Percentiles rank a stretch among this genome's conserved stretches.
Evolutionary conservation across 1,140 invertebrate species (phyloP).

Genomic region (Psilanteris sp.): DNA sequence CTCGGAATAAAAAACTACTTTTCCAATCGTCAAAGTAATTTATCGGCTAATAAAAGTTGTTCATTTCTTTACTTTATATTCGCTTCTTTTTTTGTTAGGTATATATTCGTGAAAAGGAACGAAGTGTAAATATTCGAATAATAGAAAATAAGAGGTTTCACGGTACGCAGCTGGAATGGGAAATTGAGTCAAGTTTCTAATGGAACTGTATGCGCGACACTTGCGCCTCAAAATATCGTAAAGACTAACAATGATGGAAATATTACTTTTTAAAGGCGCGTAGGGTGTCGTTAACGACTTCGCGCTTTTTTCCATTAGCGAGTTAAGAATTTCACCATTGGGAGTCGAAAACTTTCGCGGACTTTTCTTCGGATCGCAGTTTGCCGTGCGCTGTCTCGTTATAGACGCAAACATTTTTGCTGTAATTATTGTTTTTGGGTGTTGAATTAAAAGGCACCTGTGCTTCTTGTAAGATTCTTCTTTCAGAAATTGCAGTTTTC

Average conservation of each 20-base stretch:
- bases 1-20: constrained; percentile 46
- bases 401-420: constrained; percentile 35
- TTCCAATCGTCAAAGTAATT: constrained; percentile 51
- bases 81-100: not conserved
- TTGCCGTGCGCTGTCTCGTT: constrained; percentile 14
- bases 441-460: constrained; percentile 25
- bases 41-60: constrained; percentile 24
- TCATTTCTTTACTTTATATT: constrained; percentile 2
- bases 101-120: not conserved
- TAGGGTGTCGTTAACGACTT: constrained; percentile 74
- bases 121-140: constrained; percentile 13
- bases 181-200: constrained; percentile 27
- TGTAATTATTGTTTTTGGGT: constrained; percentile 41
- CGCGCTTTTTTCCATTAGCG: constrained; percentile 63
- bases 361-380: constrained; percentile 40
- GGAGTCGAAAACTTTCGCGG: constrained; percentile 49
- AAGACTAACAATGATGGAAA: constrained; percentile 78
- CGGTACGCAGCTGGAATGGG: constrained; percentile 5
- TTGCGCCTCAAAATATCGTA: constrained; percentile 65
- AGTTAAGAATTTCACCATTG: constrained; percentile 62
- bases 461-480: too few relatives aligned
- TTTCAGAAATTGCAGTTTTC: too few relatives aligned
- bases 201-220: constrained; percentile 55
- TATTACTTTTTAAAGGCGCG: constrained; percentile 76
- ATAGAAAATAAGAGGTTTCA: constrained; percentile 33